A percentile compares a stretch with the other conserved stretches of the same genome.
These are phyloP conservation scores for Eremobia ochroleuca DNA, from an alignment of 2,888 invertebrate genomes.

Conservation along the genomic window DNA sequence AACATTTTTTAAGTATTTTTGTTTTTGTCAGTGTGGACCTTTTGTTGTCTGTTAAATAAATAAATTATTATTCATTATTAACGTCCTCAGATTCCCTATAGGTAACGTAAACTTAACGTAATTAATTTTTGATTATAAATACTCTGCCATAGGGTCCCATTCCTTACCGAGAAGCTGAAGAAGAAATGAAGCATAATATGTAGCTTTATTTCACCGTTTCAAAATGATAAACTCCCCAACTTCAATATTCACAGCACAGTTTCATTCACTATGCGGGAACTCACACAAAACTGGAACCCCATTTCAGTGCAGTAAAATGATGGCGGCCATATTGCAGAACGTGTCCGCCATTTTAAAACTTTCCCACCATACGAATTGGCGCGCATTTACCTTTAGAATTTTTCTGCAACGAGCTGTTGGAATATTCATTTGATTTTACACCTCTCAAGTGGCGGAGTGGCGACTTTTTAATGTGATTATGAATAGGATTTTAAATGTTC, in stretches of 20 bases:
- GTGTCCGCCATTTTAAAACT: slow-evolving; percentile 60
- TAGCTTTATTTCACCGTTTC: neutral
- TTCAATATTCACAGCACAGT: slow-evolving; percentile 14
- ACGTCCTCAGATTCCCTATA: neutral
- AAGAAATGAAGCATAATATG: too few relatives aligned
- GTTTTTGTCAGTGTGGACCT: too few relatives aligned
- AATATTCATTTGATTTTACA: slow-evolving; percentile 56
- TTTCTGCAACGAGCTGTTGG: slow-evolving; percentile 50
- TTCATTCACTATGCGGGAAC: slow-evolving; percentile 35
- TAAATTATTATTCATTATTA: too few relatives aligned
- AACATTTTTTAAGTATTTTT: too few relatives aligned
- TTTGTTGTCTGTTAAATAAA: too few relatives aligned
- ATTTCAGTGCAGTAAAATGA: slow-evolving; percentile 48
- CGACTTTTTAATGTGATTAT: slow-evolving; percentile 21
- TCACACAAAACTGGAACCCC: slow-evolving; percentile 48
- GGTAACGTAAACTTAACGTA: neutral
- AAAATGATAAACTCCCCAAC: neutral
- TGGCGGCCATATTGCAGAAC: slow-evolving; percentile 57
- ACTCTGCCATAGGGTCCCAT: neutral
- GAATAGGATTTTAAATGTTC: slow-evolving; percentile 14
- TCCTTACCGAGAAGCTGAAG: too few relatives aligned
- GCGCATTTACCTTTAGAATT: slow-evolving; percentile 56
- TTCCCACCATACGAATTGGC: slow-evolving; percentile 42
- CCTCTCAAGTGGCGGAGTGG: slow-evolving; percentile 23
- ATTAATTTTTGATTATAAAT: too few relatives aligned